Evolutionary conservation across 37 sponge, comb jelly and placozoan species (phyloP), one percentile per base, ranked within the genome.

Genomic region (Diacarnus erythraeanus): DNA sequence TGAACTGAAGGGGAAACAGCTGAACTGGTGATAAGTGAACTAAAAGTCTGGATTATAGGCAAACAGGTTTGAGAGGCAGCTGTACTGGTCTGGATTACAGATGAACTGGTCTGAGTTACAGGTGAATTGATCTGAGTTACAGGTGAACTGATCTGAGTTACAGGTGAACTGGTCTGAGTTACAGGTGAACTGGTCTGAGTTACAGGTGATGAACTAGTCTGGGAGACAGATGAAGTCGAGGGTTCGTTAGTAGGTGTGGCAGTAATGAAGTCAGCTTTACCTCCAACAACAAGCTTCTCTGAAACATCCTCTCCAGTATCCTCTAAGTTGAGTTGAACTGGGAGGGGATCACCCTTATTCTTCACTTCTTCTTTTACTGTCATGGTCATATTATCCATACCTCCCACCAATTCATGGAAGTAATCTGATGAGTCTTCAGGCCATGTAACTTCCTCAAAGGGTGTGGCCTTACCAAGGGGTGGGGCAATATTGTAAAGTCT

Each of bases 351-450:
- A 23, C 77, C 77, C 38, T 42, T 1, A 2, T 9, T 27, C 23
- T 59, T 38, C 29, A 41, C 9, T 44, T 5, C 10, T 6, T 15
- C 23, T 12, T 47, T 47, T 47, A 47, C 6, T n/a, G n/a, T n/a
- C n/a, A n/a, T n/a, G n/a, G n/a, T n/a, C 10, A 4, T n/a, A 35
- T 35, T 9, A 3, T 21, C 56, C 12, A 22, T 5, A 3, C 36
- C 25, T 20, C 37, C 39, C 10, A 18, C 22, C 4, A 31, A 8
- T 12, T 29, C 37, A 9, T 63, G 23, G 23, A 27, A 25, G 36
- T 6, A 33, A 58, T 37, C 31, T 58, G 76, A 75, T n/a, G 33
- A 59, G 60, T 59, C 23, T 20, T 59, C 59, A 22, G 70, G 31
- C 70, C 37, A 63, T 27, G 4, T 15, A 4, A 25, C 8, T 27